Percentiles rank a stretch among this genome's conserved stretches.
Evolutionary conservation across 2,797 vertebrate species (phyloP).

Genomic region (Arctocebus calabarensis): DNA sequence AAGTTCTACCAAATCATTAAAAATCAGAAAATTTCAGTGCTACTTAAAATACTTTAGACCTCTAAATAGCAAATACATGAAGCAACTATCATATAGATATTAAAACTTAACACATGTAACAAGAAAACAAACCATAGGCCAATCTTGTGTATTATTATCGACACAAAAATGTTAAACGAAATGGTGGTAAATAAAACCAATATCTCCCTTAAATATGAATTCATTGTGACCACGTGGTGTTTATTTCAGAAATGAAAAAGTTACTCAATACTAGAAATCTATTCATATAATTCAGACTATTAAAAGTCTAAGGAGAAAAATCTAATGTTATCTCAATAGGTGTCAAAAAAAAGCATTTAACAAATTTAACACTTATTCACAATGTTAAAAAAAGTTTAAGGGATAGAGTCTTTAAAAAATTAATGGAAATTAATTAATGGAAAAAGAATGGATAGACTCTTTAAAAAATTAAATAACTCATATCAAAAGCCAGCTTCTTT

Average conservation of each 20-base stretch:
- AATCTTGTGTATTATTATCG: not conserved
- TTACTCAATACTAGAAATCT: not conserved
- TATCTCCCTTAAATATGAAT: not conserved
- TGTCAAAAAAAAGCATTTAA: not conserved
- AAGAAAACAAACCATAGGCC: not conserved
- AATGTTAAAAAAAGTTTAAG: not conserved
- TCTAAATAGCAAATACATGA: not conserved
- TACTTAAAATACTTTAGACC: not conserved
- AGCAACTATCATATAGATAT: not conserved
- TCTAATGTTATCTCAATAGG: not conserved
- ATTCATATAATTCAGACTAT: not conserved
- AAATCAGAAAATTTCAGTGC: not conserved
- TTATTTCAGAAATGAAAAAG: not conserved
- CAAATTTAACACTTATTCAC: not conserved
- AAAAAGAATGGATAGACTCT: not conserved
- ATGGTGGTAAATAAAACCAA: not conserved
- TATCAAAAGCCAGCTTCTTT: not conserved
- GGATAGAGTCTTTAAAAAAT: not conserved
- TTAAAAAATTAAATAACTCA: not conserved
- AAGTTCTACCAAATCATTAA: not conserved
- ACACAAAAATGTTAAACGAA: not conserved
- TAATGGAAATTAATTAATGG: no score
- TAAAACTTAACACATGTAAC: not conserved
- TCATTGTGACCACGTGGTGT: not conserved
- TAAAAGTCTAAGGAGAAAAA: not conserved